Base-by-base conservation (phyloP, 2,113 vertebrate species). In the Salvelinus sp. region DNA sequence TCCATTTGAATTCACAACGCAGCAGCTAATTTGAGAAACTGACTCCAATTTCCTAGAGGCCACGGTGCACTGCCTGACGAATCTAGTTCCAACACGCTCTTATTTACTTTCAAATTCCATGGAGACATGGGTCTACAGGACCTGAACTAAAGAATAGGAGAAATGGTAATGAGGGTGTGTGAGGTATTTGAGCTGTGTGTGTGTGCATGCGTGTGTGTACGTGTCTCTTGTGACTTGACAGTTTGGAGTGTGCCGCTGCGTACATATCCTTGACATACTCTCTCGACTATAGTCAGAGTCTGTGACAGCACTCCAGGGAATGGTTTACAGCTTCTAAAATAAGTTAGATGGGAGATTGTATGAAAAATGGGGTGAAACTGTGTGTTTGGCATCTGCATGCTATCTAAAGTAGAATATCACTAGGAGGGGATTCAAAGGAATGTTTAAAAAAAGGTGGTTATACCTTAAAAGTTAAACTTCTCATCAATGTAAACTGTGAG, bases 41-140 rank as follows among this genome's bases (percentile, higher is more conserved):
- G 91, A 94, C 91, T 92, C 89, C 93, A 92, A 92, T 93, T 92
- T 93, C 83, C 90, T 84, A 81, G 69, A 80, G 90, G 91, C 85
- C 86, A 83, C 69, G 58, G 65, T 65, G 20, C 74, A 77, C 68
- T 62, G 33, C 33, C 48, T 67, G 69, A 80, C 69, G 23, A 73
- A 70, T 44, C 38, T 1, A 67, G 73, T 73, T 71, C 47, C 47
- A 44, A 44, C 38, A 68, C 82, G 75, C 83, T 75, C 76, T 70
- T 90, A 85, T 93, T 92, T 92, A 92, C 88, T 77, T 76, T 84
- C 86, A 90, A 90, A 91, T 85, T 79, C 84, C 87, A 87, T 75
- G 70, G 82, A 44, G 38, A 44, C 38, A 44, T 44, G 38, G 38
- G 38, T 44, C 38, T 44, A 44, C 38, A 44, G 89, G 84, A 73